Conservation (phyloP, 2,888 invertebrate genomes). For the Pristionchus japonicus region DNA sequence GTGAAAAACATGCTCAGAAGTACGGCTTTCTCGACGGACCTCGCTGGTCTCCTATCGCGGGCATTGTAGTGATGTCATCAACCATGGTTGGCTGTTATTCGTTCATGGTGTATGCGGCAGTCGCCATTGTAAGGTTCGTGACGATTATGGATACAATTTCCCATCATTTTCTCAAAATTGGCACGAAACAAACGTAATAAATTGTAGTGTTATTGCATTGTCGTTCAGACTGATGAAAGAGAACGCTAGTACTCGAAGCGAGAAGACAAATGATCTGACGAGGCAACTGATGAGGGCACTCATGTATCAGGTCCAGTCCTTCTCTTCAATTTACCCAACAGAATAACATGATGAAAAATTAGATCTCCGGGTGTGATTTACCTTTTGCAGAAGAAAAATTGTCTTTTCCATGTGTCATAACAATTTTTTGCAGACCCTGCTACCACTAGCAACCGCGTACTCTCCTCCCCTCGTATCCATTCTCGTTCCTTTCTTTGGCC, state of each 20-base stretch:
- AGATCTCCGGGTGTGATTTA: too few species aligned
- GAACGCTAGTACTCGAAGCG: background rate
- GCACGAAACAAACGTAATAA: too few species aligned
- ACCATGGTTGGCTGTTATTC: background rate
- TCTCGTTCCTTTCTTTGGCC: background rate
- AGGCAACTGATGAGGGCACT: constrained; percentile 32
- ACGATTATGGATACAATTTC: background rate
- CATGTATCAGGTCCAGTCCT: constrained; percentile 1
- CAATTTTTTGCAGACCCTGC: background rate
- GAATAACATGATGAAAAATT: too few species aligned
- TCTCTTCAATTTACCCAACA: too few species aligned
- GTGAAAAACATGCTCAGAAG: background rate
- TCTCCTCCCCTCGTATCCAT: background rate
- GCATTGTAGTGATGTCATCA: background rate
- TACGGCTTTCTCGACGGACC: background rate
- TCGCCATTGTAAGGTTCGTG: background rate
- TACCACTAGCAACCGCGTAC: background rate
- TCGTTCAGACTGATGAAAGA: background rate
- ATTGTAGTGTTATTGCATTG: background rate
- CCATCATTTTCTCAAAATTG: too few species aligned
- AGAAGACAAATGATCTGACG: background rate
- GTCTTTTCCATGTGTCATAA: too few species aligned
- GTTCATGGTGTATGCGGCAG: background rate
- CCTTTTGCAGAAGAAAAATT: too few species aligned
- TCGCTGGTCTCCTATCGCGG: background rate